phyloP scores from a whole-genome alignment of 2,113 vertebrate species.

The Chloroceryle aenea region DNA sequence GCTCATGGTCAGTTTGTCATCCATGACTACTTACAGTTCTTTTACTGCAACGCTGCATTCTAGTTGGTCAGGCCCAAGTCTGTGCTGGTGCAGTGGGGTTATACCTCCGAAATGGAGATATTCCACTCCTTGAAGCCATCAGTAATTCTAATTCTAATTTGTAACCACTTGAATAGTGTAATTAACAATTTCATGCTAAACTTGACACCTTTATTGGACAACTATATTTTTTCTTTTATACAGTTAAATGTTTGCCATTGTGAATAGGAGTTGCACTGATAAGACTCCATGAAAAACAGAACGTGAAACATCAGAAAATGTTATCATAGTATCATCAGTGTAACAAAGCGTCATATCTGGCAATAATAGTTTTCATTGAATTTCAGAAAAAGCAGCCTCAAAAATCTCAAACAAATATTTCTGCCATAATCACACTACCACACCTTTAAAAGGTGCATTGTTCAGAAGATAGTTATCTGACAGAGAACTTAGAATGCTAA shows the following conservation, averaged over 20 bases:
- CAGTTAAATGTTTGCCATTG: not conserved
- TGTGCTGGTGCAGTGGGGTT: not conserved
- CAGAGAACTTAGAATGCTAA: not conserved
- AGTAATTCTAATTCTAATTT: not conserved
- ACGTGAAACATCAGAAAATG: not conserved
- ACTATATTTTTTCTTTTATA: not conserved
- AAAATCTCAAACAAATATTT: not conserved
- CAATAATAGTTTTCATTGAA: not conserved
- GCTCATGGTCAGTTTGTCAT: not conserved
- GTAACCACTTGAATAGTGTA: not conserved
- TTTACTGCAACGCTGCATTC: not conserved
- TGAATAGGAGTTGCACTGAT: not conserved
- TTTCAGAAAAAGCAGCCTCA: not conserved
- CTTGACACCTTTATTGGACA: not conserved
- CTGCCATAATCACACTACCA: not conserved
- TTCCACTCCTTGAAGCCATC: not conserved
- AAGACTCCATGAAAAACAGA: not conserved
- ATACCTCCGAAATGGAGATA: not conserved
- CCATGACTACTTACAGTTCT: not conserved
- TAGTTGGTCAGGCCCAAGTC: not conserved
- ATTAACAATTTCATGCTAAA: not conserved
- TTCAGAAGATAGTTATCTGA: not conserved
- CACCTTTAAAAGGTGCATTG: not conserved
- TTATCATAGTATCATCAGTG: not conserved
- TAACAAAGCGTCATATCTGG: not conserved